phyloP scores from a whole-genome alignment of 2,888 invertebrate species.

The Noctua fimbriata region DNA sequence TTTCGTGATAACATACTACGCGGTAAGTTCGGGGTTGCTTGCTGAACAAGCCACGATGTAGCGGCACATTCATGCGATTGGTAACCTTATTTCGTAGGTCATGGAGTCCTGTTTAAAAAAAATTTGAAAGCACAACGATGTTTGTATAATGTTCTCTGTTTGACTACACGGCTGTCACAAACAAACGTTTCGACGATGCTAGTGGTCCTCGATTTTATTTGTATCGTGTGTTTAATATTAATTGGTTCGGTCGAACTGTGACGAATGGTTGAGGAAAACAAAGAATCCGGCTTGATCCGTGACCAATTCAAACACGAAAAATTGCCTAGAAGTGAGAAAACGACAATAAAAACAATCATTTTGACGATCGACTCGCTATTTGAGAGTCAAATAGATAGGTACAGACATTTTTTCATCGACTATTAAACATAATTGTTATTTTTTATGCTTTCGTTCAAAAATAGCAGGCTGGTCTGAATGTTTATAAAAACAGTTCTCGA shows the following conservation, averaged over 20 bases:
- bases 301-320: slow-evolving; percentile 46
- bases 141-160: slow-evolving; percentile 35
- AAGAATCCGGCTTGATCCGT: slow-evolving; percentile 44
- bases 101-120: slow-evolving; percentile 12
- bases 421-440: slow-evolving; percentile 42
- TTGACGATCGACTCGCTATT: slow-evolving; percentile 23
- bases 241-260: slow-evolving; percentile 43
- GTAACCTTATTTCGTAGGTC: neutral
- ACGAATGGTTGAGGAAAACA: slow-evolving; percentile 52
- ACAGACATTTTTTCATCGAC: slow-evolving; percentile 36
- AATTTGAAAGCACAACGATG: slow-evolving; percentile 4
- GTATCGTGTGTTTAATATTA: slow-evolving; percentile 52
- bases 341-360: slow-evolving; percentile 39
- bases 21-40: slow-evolving; percentile 28
- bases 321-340: slow-evolving; percentile 42
- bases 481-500: slow-evolving; percentile 45
- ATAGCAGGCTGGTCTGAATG: slow-evolving; percentile 29
- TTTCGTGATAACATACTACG: slow-evolving; percentile 57
- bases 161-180: slow-evolving; percentile 48
- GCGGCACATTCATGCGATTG: slow-evolving; percentile 19
- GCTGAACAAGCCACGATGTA: slow-evolving; percentile 24
- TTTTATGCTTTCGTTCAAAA: slow-evolving; percentile 34
- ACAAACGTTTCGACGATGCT: slow-evolving; percentile 49
- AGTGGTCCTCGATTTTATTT: slow-evolving; percentile 50
- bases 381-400: slow-evolving; percentile 25